These are phyloP conservation scores for Seira ritae DNA, from an alignment of 2,888 invertebrate genomes.

Conservation along the genomic window DNA sequence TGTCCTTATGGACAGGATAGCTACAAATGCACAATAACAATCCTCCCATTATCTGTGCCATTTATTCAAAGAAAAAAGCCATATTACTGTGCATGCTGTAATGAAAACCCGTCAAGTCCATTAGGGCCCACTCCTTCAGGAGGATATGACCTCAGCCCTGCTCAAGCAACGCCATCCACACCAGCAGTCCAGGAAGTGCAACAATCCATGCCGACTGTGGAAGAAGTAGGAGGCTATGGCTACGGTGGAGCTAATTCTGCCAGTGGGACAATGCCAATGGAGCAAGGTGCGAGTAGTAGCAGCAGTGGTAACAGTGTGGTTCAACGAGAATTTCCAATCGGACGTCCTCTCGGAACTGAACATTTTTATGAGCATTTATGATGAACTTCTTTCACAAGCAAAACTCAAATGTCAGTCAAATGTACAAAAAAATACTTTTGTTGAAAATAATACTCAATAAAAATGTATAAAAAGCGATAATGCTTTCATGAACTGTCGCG, in stretches of 20 bases:
- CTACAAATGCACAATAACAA: conserved; percentile 36
- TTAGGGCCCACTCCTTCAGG: background rate
- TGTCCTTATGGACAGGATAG: conserved; percentile 38
- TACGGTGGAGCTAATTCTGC: background rate
- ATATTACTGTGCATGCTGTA: conserved; percentile 46
- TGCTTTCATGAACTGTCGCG: no score
- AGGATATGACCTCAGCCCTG: background rate
- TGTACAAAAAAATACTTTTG: no score
- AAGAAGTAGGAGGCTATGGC: conserved; percentile 20
- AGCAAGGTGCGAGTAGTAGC: background rate
- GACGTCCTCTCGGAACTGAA: conserved; percentile 10
- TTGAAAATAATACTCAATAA: no score
- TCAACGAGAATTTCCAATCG: conserved; percentile 1
- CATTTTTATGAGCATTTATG: conserved; percentile 18
- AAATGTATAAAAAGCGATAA: no score
- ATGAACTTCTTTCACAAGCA: no score
- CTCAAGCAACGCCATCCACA: background rate
- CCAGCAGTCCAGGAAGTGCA: background rate
- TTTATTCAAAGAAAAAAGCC: conserved; percentile 31
- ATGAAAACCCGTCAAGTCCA: background rate
- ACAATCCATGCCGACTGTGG: background rate
- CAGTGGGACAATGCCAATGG: background rate
- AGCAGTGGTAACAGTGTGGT: background rate
- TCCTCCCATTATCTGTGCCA: conserved; percentile 35
- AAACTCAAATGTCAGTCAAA: no score